These are phyloP conservation scores for Archivesica marissinica DNA, from an alignment of 1,140 invertebrate species.

Conservation along the genomic window DNA sequence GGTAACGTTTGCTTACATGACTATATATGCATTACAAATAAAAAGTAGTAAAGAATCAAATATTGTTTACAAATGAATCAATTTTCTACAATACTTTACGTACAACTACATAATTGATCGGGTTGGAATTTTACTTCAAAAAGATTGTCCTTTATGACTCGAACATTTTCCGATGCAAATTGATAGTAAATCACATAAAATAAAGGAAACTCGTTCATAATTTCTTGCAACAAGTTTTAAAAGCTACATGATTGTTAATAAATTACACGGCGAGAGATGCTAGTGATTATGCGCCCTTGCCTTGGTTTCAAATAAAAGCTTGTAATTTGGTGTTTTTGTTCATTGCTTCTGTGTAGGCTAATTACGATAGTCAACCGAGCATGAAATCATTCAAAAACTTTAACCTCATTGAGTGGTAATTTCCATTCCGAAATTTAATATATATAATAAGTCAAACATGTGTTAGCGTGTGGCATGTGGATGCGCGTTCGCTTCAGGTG, in stretches of 20 bases:
- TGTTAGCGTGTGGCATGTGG: no score
- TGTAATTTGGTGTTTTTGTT: not conserved
- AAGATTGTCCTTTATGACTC: not conserved
- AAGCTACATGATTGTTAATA: not conserved
- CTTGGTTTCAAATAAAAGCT: not conserved
- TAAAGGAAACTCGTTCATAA: not conserved
- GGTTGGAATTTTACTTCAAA: conserved; percentile 1
- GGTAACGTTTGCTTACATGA: no score
- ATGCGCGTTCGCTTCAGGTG: no score
- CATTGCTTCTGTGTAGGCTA: no score
- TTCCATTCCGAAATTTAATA: no score
- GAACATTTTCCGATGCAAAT: not conserved
- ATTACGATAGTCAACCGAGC: no score
- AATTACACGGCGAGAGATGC: not conserved
- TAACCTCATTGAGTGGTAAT: no score
- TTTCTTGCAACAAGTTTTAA: not conserved
- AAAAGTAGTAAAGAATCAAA: not conserved
- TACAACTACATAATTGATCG: conserved; percentile 28
- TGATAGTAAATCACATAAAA: conserved; percentile 22
- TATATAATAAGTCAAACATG: no score
- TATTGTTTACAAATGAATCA: not conserved
- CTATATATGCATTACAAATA: no score
- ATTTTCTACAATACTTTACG: conserved; percentile 33
- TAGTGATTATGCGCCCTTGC: not conserved
- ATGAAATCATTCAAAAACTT: no score